Evolutionary conservation across 1,140 invertebrate species (phyloP).

Genomic region (Yoshiicerus persimilis): DNA sequence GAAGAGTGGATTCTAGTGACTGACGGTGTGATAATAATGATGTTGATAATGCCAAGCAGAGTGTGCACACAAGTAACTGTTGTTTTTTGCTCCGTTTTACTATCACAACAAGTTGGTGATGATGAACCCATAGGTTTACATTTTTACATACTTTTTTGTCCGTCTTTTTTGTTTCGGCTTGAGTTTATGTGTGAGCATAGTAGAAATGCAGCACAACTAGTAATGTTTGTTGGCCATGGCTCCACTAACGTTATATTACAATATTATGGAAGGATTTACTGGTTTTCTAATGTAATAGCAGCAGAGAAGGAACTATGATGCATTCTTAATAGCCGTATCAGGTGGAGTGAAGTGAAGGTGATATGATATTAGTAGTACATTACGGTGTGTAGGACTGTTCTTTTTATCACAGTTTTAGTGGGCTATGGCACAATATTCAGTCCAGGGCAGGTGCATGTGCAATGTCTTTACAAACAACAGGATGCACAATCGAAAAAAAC

Average conservation of each 20-base stretch:
- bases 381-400: not conserved
- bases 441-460: not conserved
- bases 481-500: not conserved
- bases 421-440: not conserved
- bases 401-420: not conserved
- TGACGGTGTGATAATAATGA: not conserved
- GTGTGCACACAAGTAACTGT: not conserved
- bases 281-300: not conserved
- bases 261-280: not conserved
- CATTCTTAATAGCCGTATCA: not conserved
- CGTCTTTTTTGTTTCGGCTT: not conserved
- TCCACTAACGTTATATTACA: not conserved
- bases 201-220: not conserved
- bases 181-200: not conserved
- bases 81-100: not conserved
- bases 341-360: not conserved
- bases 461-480: not conserved
- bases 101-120: not conserved
- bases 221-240: not conserved
- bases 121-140: constrained; percentile 2
- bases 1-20: not conserved
- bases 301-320: not conserved
- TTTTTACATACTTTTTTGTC: constrained; percentile 21
- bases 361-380: not conserved
- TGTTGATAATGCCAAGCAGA: constrained; percentile 1